phyloP scores from a whole-genome alignment of 2,113 vertebrate genomes.

The Plestiodon gilberti region DNA sequence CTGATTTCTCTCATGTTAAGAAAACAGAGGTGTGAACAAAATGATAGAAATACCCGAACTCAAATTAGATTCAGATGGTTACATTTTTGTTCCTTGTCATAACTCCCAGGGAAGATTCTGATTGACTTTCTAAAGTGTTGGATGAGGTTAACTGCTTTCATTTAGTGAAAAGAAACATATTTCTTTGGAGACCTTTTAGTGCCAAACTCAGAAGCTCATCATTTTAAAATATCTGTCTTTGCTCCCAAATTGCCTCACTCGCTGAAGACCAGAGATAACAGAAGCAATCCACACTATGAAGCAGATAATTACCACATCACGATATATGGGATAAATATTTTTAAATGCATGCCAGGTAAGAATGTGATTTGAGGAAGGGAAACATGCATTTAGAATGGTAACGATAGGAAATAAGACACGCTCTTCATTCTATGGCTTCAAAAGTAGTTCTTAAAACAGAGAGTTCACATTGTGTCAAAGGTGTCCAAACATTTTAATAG shows the following conservation, averaged over 20 bases:
- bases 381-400: background rate
- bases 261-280: background rate
- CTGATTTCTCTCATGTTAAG: background rate
- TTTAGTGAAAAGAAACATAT: slow-evolving; percentile 18
- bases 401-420: background rate
- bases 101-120: background rate
- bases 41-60: background rate
- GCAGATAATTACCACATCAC: background rate
- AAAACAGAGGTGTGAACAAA: background rate
- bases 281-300: background rate
- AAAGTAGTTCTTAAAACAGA: background rate
- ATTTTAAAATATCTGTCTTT: slow-evolving; percentile 6
- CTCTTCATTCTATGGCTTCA: background rate
- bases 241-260: background rate
- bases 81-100: background rate
- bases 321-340: slow-evolving; percentile 25
- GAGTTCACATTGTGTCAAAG: background rate
- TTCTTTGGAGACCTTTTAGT: slow-evolving; percentile 1
- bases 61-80: slow-evolving; percentile 8
- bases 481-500: background rate
- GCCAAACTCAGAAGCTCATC: background rate
- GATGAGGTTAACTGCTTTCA: background rate
- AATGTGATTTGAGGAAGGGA: background rate
- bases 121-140: background rate
- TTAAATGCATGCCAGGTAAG: background rate